Percentiles rank a stretch among this genome's conserved stretches.
phyloP scores from a whole-genome alignment of 2,797 vertebrate species.

The Propithecus deckenii region DNA sequence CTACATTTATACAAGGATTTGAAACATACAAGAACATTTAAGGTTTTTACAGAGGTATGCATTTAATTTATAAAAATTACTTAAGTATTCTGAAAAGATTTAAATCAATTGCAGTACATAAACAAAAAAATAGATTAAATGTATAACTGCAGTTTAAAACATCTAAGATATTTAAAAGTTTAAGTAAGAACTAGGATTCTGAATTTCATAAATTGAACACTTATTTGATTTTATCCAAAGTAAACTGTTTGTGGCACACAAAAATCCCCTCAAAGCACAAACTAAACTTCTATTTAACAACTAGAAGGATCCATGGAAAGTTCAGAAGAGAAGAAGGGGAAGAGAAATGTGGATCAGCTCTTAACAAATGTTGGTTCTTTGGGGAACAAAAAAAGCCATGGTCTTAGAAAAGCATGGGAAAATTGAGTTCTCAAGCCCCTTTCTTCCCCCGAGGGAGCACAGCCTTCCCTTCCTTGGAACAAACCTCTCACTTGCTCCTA shows the following conservation, averaged over 20 bases:
- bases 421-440: background rate
- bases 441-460: background rate
- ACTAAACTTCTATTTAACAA: background rate
- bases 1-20: background rate
- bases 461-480: background rate
- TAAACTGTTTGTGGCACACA: background rate
- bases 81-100: slow-evolving; percentile 7
- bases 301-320: background rate
- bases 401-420: background rate
- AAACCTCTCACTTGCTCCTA: background rate
- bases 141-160: background rate
- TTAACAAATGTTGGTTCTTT: background rate
- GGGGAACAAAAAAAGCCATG: background rate
- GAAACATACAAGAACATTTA: background rate
- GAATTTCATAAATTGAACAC: background rate
- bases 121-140: background rate
- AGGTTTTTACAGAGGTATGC: background rate
- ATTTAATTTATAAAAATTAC: background rate
- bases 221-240: slow-evolving; percentile 28
- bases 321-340: background rate
- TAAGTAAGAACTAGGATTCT: background rate
- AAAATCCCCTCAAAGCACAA: background rate
- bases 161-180: background rate
- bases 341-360: background rate
- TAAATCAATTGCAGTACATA: background rate